phyloP scores from a whole-genome alignment of 2,888 invertebrate genomes.

The Orthosia gracilis region DNA sequence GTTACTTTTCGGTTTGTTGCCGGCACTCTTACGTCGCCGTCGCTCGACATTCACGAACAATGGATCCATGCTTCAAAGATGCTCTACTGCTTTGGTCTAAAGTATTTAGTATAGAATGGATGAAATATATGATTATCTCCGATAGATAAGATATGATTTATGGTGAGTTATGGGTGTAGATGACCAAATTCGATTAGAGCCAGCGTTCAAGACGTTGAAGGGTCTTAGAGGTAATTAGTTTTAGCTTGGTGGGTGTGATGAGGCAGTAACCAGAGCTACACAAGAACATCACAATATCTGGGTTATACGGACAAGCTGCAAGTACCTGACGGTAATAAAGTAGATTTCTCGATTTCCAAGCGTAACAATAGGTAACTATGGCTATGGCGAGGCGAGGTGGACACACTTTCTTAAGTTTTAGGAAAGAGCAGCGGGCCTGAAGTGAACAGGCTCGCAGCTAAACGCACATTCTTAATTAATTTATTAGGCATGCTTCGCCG shows the following conservation, averaged over 20 bases:
- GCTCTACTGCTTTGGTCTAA: neutral
- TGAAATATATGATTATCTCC: neutral
- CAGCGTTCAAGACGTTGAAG: neutral
- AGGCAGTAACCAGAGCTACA: neutral
- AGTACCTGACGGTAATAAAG: constrained; percentile 5
- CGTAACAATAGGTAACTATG: constrained; percentile 41
- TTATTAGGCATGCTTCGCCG: neutral
- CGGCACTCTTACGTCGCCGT: constrained; percentile 4
- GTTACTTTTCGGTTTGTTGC: neutral
- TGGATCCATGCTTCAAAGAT: neutral
- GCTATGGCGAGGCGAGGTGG: constrained; percentile 14
- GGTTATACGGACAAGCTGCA: constrained; percentile 2
- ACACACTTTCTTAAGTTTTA: constrained; percentile 55
- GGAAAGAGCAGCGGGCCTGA: constrained; percentile 29
- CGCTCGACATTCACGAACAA: neutral
- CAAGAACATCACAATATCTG: neutral
- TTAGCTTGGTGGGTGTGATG: neutral
- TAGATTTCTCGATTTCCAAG: constrained; percentile 39
- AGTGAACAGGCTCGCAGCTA: neutral
- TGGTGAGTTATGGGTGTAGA: neutral
- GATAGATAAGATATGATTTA: constrained; percentile 5
- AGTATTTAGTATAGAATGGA: neutral
- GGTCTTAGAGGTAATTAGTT: neutral
- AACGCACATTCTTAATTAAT: constrained; percentile 9
- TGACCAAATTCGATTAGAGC: neutral